A percentile compares a stretch with the other conserved stretches of the same genome.
Conservation (phyloP, 2,113 vertebrate genomes). For the Barbus barbus region DNA sequence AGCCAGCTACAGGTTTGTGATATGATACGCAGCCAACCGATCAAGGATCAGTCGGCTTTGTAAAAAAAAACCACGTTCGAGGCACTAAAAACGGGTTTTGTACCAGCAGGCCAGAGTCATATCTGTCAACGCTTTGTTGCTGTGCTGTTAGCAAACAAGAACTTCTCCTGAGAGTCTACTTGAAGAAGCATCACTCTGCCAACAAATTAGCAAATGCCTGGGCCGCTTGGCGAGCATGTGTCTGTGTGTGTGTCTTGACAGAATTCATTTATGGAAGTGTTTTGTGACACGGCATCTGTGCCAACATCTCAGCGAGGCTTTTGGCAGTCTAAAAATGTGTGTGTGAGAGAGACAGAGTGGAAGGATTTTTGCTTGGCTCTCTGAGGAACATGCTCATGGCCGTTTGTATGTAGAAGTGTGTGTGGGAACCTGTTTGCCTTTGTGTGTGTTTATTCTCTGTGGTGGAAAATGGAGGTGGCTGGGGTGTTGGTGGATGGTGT, state of each 20-base stretch:
- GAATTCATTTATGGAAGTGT: constrained; percentile 48
- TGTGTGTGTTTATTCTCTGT: constrained; percentile 31
- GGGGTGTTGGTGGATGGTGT: constrained; percentile 2
- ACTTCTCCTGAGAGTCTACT: constrained; percentile 42
- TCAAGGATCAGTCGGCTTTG: background rate
- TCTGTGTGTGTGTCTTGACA: constrained; percentile 44
- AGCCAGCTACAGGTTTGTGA: constrained; percentile 21
- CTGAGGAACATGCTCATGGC: background rate
- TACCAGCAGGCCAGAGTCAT: constrained; percentile 33
- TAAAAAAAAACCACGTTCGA: background rate
- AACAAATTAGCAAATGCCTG: constrained; percentile 45
- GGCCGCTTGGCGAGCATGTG: constrained; percentile 40
- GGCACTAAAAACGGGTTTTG: constrained; percentile 16
- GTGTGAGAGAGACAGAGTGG: background rate
- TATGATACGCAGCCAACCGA: background rate
- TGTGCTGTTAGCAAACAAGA: constrained; percentile 44
- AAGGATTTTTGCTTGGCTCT: constrained; percentile 14
- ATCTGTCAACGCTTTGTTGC: too few species aligned
- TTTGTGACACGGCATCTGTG: constrained; percentile 36
- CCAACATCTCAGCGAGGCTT: constrained; percentile 42
- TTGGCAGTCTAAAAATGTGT: constrained; percentile 32
- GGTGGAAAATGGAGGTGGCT: constrained; percentile 12
- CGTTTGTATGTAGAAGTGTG: constrained; percentile 4
- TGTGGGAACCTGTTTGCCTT: constrained; percentile 9
- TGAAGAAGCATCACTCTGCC: constrained; percentile 34